Conservation (phyloP, 2,113 vertebrate species). For the Paratilapia polleni region DNA sequence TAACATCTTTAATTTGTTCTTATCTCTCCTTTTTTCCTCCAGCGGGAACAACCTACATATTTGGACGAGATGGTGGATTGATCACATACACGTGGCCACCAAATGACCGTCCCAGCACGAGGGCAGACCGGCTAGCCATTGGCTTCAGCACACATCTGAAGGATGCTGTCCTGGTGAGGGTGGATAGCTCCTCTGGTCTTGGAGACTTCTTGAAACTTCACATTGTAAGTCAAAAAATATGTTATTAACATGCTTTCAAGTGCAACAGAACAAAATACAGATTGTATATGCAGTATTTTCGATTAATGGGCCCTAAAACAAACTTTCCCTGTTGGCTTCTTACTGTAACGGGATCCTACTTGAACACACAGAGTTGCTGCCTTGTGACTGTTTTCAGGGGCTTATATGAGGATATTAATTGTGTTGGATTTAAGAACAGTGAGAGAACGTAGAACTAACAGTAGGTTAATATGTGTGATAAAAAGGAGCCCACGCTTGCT, state of each 20-base stretch:
- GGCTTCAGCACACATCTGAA: constrained; percentile 98
- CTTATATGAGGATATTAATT: not conserved
- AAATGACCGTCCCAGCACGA: constrained; percentile 96
- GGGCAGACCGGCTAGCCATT: constrained; percentile 96
- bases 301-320: not conserved
- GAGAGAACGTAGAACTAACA: not conserved
- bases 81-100: constrained; percentile 99
- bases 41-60: constrained; percentile 99
- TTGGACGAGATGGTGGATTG: constrained; percentile 96
- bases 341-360: not conserved
- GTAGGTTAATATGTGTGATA: not conserved
- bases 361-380: not conserved
- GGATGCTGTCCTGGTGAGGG: constrained; percentile 94
- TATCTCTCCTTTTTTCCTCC: constrained; percentile 7
- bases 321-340: not conserved
- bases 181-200: constrained; percentile 96
- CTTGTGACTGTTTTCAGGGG: not conserved
- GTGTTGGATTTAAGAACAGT: not conserved
- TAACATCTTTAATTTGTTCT: constrained; percentile 17
- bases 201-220: constrained; percentile 99
- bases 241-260: not conserved
- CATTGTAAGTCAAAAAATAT: constrained; percentile 89
- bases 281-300: not conserved
- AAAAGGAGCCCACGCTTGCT: not conserved
- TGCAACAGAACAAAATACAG: not conserved